Evolutionary conservation across 2,888 invertebrate species (phyloP).

Genomic region (Clostera curtula): DNA sequence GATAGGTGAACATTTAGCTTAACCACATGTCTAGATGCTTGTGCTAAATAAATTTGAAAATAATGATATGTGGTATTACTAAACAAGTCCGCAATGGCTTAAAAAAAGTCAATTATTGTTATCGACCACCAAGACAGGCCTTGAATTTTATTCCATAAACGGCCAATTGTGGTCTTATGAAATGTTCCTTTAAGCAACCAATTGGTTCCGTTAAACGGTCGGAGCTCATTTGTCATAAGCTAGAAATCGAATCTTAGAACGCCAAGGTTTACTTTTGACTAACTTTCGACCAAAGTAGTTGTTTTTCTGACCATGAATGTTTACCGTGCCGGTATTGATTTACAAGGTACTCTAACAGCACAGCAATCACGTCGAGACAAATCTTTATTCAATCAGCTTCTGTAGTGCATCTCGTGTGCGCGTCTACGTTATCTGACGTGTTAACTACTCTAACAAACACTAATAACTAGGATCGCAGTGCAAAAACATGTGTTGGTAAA

Average conservation of each 20-base stretch:
- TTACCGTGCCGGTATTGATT: conserved; percentile 27
- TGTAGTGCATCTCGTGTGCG: conserved; percentile 31
- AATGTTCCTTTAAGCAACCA: conserved; percentile 12
- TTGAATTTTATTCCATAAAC: conserved; percentile 2
- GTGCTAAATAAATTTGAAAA: no score
- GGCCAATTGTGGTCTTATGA: conserved; percentile 9
- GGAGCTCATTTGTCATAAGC: conserved; percentile 3
- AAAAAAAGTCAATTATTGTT: conserved; percentile 5
- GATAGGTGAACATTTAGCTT: conserved; percentile 34
- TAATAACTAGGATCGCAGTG: conserved; percentile 37
- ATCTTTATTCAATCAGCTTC: conserved; percentile 41
- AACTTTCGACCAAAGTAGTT: conserved; percentile 25
- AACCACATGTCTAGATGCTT: conserved; percentile 12
- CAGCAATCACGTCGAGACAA: conserved; percentile 29
- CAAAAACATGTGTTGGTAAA: conserved; percentile 25
- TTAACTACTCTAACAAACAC: conserved; percentile 46
- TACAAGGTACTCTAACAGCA: conserved; percentile 31
- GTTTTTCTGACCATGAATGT: conserved; percentile 21
- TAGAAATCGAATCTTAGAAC: conserved; percentile 8
- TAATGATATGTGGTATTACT: no score
- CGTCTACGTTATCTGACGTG: conserved; percentile 35
- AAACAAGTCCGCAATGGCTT: no score
- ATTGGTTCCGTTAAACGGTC: conserved; percentile 8
- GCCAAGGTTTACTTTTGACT: conserved; percentile 20
- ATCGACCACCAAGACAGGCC: conserved; percentile 6